phyloP scores from a whole-genome alignment of 2,797 vertebrate species.

The Arctocebus calabarensis region DNA sequence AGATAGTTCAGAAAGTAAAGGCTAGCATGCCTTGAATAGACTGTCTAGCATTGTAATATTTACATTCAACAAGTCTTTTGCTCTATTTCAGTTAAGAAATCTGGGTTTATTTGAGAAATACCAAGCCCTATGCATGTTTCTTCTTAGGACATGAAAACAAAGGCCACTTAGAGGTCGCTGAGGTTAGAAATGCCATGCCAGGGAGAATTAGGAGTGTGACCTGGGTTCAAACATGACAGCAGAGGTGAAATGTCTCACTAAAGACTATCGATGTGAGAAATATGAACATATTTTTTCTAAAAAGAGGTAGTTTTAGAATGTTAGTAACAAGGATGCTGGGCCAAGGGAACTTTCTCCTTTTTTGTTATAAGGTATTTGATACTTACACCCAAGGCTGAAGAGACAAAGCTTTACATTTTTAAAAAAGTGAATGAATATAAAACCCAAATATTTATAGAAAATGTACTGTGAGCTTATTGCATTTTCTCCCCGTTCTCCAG shows the following conservation, averaged over 20 bases:
- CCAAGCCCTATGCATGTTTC: not conserved
- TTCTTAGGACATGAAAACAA: not conserved
- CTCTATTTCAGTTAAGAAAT: not conserved
- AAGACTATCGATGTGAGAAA: not conserved
- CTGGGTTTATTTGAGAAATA: not conserved
- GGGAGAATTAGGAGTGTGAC: not conserved
- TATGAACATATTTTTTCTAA: not conserved
- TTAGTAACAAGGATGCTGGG: not conserved
- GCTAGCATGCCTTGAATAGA: not conserved
- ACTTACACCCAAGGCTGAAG: not conserved
- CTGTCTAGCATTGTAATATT: not conserved
- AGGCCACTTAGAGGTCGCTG: not conserved
- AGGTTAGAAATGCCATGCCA: not conserved
- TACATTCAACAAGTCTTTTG: not conserved
- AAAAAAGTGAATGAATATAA: not conserved
- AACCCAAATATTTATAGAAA: not conserved
- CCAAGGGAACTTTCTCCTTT: not conserved
- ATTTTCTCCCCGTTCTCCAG: conserved; percentile 20
- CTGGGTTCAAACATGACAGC: not conserved
- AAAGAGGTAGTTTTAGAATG: not conserved
- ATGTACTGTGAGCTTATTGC: not conserved
- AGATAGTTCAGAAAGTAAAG: not conserved
- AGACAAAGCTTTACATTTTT: not conserved
- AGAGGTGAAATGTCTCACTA: not conserved
- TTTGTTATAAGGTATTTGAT: not conserved